These are phyloP conservation scores for Cheirogaleus major DNA, from an alignment of 2,797 vertebrate genomes.

Conservation along the genomic window DNA sequence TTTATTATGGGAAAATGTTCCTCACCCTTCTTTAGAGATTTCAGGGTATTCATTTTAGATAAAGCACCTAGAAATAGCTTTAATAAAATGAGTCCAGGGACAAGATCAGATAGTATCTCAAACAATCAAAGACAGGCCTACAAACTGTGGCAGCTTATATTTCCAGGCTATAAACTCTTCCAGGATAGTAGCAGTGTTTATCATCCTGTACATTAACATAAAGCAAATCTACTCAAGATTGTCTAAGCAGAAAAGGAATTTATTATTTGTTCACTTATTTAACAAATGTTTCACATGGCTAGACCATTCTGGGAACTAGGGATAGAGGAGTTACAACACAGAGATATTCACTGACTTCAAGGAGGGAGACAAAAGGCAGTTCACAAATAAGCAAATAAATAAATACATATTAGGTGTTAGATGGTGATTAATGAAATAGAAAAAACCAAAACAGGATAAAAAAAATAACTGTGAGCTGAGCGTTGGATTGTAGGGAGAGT, in stretches of 20 bases:
- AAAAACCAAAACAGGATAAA: neutral
- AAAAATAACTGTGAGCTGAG: neutral
- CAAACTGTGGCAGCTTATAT: neutral
- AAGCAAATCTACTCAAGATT: neutral
- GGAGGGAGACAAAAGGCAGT: neutral
- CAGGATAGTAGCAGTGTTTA: neutral
- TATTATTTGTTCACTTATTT: neutral
- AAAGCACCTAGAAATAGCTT: neutral
- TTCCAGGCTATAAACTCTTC: neutral
- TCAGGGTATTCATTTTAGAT: neutral
- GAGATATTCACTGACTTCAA: rapidly evolving
- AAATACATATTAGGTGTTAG: neutral
- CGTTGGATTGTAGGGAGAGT: neutral
- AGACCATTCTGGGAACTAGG: neutral
- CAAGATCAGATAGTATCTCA: neutral
- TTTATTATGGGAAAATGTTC: neutral
- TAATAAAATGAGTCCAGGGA: neutral
- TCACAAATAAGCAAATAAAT: neutral
- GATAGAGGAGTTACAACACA: neutral
- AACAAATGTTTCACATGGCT: neutral
- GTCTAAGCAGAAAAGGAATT: neutral
- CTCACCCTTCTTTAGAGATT: neutral
- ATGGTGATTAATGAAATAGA: neutral
- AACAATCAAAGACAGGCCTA: neutral
- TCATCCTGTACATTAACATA: neutral